A percentile compares a stretch with the other conserved stretches of the same genome.
These are phyloP conservation scores for Istiophorus platypterus DNA, from an alignment of 2,113 vertebrate genomes.

Conservation along the genomic window DNA sequence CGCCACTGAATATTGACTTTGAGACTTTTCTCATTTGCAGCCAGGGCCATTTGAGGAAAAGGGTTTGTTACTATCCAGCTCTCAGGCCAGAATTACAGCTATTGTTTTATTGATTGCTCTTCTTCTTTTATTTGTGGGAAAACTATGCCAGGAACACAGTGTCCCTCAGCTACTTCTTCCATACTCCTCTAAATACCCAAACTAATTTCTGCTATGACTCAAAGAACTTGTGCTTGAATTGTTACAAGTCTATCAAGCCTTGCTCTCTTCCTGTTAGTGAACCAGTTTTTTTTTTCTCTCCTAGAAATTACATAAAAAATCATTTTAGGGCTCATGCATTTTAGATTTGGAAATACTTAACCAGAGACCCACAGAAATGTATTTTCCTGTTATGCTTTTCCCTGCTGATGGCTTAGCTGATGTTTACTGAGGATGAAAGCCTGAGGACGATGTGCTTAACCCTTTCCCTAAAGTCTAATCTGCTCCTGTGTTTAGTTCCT, in stretches of 20 bases:
- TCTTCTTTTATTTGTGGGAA: constrained; percentile 70
- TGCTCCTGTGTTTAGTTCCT: constrained; percentile 13
- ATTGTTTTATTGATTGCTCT: constrained; percentile 77
- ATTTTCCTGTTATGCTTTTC: constrained; percentile 51
- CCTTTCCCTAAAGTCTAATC: constrained; percentile 8
- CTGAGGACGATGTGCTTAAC: constrained; percentile 36
- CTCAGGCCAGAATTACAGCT: constrained; percentile 60
- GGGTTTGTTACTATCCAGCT: constrained; percentile 51
- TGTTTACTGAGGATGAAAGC: constrained; percentile 49
- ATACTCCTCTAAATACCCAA: constrained; percentile 41
- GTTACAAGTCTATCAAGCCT: constrained; percentile 46
- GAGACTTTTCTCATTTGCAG: constrained; percentile 78
- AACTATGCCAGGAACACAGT: constrained; percentile 53
- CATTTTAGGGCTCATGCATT: constrained; percentile 67
- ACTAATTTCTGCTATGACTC: constrained; percentile 49
- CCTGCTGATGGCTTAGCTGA: constrained; percentile 44
- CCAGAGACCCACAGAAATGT: constrained; percentile 38
- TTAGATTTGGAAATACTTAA: constrained; percentile 64
- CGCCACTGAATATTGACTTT: constrained; percentile 65
- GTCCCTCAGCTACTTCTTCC: constrained; percentile 47
- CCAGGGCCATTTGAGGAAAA: constrained; percentile 53
- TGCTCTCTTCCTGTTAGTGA: constrained; percentile 5
- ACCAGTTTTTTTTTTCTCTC: constrained; percentile 10
- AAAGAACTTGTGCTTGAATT: constrained; percentile 49
- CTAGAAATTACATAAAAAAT: constrained; percentile 48